Evolutionary conservation across 1,140 invertebrate species (phyloP).

Genomic region (Anastrepha obliqua): DNA sequence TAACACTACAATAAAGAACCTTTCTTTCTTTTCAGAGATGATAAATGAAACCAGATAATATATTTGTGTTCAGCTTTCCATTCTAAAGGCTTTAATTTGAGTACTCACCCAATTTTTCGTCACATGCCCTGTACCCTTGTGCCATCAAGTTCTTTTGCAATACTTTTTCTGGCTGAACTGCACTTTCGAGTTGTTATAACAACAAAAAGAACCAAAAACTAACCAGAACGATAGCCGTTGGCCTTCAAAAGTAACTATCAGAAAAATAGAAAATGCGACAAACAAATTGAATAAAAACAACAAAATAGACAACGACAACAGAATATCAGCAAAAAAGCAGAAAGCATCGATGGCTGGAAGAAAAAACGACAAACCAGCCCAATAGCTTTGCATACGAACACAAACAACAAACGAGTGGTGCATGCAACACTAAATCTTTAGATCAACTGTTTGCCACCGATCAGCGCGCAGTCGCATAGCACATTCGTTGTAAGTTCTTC

Average conservation of each 20-base stretch:
- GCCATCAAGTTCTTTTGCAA: not conserved
- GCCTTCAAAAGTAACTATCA: constrained; percentile 32
- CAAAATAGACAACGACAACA: constrained; percentile 23
- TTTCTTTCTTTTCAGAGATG: no score
- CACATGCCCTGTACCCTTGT: not conserved
- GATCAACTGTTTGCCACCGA: constrained; percentile 49
- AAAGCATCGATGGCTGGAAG: not conserved
- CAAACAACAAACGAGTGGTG: not conserved
- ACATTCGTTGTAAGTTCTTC: not conserved
- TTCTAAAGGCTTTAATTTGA: not conserved
- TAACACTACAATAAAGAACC: no score
- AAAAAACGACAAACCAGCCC: not conserved
- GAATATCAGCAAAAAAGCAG: not conserved
- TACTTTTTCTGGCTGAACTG: not conserved
- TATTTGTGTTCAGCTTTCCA: not conserved
- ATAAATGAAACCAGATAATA: no score
- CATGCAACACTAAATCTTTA: constrained; percentile 47
- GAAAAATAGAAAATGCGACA: not conserved
- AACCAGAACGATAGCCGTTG: constrained; percentile 35
- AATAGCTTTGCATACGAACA: constrained; percentile 15
- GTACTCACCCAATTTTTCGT: not conserved
- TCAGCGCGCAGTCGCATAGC: constrained; percentile 10
- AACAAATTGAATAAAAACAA: not conserved
- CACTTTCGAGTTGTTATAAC: not conserved
- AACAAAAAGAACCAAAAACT: not conserved